A percentile compares a stretch with the other conserved stretches of the same genome.
phyloP scores from a whole-genome alignment of 2,113 vertebrate genomes.

The Microtus montanus region DNA sequence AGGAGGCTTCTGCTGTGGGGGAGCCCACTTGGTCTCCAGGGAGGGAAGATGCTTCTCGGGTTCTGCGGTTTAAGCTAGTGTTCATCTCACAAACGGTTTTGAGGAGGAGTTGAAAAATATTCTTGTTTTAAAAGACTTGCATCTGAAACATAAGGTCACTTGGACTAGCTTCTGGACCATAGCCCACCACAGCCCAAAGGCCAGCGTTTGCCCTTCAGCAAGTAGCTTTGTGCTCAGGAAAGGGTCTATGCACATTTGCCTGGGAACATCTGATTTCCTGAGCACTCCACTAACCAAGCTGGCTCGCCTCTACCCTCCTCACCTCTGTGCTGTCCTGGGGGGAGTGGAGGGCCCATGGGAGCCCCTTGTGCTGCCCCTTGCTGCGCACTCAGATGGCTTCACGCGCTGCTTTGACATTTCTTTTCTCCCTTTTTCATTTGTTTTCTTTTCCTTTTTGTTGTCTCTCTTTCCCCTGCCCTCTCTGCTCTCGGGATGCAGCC shows the following conservation, averaged over 20 bases:
- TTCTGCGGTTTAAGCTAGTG: no score
- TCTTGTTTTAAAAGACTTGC: not conserved
- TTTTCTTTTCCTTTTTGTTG: conserved; percentile 76
- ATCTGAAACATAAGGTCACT: fast-evolving
- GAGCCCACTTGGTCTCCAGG: no score
- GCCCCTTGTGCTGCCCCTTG: not conserved
- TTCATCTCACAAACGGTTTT: fast-evolving
- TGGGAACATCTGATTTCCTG: not conserved
- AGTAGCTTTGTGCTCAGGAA: fast-evolving
- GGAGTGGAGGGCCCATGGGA: not conserved
- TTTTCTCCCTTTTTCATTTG: conserved; percentile 82
- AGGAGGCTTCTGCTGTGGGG: fast-evolving
- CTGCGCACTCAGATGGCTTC: conserved; percentile 74
- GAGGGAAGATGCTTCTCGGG: not conserved
- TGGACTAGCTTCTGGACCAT: not conserved
- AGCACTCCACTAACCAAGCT: not conserved
- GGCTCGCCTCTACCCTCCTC: fast-evolving
- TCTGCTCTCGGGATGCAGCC: conserved; percentile 94
- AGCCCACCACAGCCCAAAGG: not conserved
- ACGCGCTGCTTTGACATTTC: conserved; percentile 84
- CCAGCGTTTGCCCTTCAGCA: not conserved
- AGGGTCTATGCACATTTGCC: not conserved
- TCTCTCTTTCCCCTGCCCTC: conserved; percentile 79
- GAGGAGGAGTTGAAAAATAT: not conserved
- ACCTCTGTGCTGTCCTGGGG: not conserved